Conservation (phyloP, 92 coral and sea anemone species). For the Paragorgia papillata region DNA sequence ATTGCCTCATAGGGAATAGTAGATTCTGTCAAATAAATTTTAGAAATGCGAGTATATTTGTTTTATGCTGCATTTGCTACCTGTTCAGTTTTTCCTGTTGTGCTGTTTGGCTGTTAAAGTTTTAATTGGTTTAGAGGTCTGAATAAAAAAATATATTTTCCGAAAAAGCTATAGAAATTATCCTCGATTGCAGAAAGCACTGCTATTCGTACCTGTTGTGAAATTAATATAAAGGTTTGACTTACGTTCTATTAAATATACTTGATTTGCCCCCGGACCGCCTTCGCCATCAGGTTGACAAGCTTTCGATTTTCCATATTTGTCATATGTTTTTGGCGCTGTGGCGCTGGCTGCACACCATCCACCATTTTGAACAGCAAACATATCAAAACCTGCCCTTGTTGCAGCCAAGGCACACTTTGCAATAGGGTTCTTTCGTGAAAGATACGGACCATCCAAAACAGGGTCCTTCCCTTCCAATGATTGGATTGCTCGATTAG, state of each 20-base stretch:
- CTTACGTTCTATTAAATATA: slow-evolving; percentile 21
- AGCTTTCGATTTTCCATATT: slow-evolving; percentile 33
- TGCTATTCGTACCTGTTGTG: no score
- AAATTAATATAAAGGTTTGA: no score
- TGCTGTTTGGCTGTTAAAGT: no score
- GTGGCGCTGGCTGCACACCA: slow-evolving; percentile 57
- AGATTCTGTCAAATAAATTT: not conserved
- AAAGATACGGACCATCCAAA: slow-evolving; percentile 34
- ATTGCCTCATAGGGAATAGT: not conserved
- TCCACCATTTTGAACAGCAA: slow-evolving; percentile 60
- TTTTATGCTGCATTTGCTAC: no score
- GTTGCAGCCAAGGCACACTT: slow-evolving; percentile 58
- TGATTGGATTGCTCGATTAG: slow-evolving; percentile 45
- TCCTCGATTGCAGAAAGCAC: no score
- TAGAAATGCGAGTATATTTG: no score
- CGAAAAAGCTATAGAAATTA: no score
- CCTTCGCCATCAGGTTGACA: slow-evolving; percentile 54
- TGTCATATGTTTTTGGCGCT: slow-evolving; percentile 52
- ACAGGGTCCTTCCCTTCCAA: slow-evolving; percentile 51
- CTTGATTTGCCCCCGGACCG: slow-evolving; percentile 57
- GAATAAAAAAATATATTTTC: no score
- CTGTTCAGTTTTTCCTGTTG: no score
- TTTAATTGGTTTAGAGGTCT: no score
- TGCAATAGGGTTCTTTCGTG: slow-evolving; percentile 39
- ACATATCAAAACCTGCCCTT: slow-evolving; percentile 35